Percentiles rank a stretch among this genome's conserved stretches.
phyloP scores from a whole-genome alignment of 2,797 vertebrate species.

The Erpetoichthys calabaricus region DNA sequence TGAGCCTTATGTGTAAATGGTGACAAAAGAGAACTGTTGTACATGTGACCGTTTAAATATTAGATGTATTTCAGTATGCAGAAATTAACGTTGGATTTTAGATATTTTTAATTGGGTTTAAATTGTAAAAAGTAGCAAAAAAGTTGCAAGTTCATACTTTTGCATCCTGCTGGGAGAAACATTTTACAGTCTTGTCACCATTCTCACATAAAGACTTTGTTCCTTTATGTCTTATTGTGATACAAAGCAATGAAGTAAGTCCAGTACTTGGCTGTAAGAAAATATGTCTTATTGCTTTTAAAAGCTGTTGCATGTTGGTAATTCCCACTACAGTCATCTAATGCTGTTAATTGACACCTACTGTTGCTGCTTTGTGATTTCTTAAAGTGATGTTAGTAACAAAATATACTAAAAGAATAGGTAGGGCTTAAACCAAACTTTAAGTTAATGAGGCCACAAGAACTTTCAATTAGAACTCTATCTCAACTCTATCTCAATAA shows the following conservation, averaged over 20 bases:
- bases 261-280: slow-evolving; percentile 63
- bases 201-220: slow-evolving; percentile 59
- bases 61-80: too few species aligned
- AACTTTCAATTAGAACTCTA: slow-evolving; percentile 33
- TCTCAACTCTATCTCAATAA: too few species aligned
- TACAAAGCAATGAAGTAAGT: slow-evolving; percentile 49
- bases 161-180: too few species aligned
- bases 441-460: slow-evolving; percentile 58
- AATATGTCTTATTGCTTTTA: slow-evolving; percentile 51
- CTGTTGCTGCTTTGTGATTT: slow-evolving; percentile 79
- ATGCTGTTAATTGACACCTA: slow-evolving; percentile 58
- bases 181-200: slow-evolving; percentile 40
- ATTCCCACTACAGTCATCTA: slow-evolving; percentile 64
- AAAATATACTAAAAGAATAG: slow-evolving; percentile 37
- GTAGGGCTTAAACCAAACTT: slow-evolving; percentile 21
- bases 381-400: slow-evolving; percentile 41
- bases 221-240: slow-evolving; percentile 53
- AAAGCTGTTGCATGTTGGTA: slow-evolving; percentile 74
- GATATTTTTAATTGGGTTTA: too few species aligned
- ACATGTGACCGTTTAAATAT: neutral
- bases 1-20: slow-evolving; percentile 72
- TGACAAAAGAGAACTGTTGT: slow-evolving; percentile 29
- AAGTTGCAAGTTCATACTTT: too few species aligned
- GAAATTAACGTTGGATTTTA: too few species aligned
- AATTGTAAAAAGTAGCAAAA: too few species aligned